A percentile compares a stretch with the other conserved stretches of the same genome.
Evolutionary conservation across 1,140 invertebrate species (phyloP).

Genomic region (Diabrotica undecimpunctata): DNA sequence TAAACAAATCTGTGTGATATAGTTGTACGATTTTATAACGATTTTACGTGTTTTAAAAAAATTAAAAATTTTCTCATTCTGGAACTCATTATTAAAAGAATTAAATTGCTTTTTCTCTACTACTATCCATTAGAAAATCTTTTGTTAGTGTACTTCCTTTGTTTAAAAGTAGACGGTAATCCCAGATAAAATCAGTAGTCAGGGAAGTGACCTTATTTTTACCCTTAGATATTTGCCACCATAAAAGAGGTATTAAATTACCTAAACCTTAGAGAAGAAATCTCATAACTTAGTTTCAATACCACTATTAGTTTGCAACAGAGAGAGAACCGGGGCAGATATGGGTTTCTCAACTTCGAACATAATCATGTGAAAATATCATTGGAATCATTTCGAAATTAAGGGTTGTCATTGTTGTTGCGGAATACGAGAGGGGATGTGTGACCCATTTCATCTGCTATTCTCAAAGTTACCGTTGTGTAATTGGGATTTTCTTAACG

Average conservation of each 20-base stretch:
- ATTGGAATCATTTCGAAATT: constrained; percentile 38
- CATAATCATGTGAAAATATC: constrained; percentile 37
- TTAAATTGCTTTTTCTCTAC: no score
- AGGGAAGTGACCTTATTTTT: constrained; percentile 34
- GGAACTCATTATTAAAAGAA: no score
- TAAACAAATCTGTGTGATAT: no score
- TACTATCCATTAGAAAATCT: no score
- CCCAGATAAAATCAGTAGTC: not conserved
- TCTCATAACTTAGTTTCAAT: constrained; percentile 31
- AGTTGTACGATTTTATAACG: no score
- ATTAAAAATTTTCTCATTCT: no score
- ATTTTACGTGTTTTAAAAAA: no score
- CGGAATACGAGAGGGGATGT: constrained; percentile 28
- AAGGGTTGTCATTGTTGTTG: constrained; percentile 38
- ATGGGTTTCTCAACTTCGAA: constrained; percentile 23
- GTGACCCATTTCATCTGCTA: constrained; percentile 30
- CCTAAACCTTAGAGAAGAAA: constrained; percentile 28
- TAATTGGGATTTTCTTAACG: constrained; percentile 34
- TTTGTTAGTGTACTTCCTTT: no score
- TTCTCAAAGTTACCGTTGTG: constrained; percentile 23
- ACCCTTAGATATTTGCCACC: constrained; percentile 32
- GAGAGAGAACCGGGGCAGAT: not conserved
- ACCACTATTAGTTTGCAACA: constrained; percentile 14
- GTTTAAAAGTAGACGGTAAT: no score
- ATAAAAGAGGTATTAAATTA: constrained; percentile 41